phyloP scores from a whole-genome alignment of 2,797 vertebrate species.

The Pipistrellus pygmaeus region DNA sequence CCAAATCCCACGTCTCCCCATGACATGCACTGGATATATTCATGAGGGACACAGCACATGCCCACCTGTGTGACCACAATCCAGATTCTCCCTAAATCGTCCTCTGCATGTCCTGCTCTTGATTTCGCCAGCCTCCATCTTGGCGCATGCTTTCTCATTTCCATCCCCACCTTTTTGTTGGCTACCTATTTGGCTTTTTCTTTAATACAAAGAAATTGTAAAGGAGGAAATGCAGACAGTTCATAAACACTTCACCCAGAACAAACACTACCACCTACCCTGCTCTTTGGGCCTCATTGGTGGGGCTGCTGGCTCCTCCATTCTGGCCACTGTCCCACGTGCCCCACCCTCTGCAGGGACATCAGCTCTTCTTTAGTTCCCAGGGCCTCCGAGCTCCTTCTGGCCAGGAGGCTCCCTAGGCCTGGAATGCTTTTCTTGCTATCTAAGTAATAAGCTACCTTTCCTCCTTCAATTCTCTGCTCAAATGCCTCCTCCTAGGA shows the following conservation, averaged over 20 bases:
- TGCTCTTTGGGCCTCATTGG: background rate
- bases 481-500: no score
- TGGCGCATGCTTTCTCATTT: background rate
- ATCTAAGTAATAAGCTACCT: background rate
- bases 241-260: background rate
- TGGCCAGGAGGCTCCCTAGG: background rate
- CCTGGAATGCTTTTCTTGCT: background rate
- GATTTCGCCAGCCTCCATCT: fast-evolving
- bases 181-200: background rate
- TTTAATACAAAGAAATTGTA: background rate
- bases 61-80: fast-evolving
- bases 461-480: background rate
- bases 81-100: fast-evolving
- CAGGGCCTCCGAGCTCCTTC: background rate
- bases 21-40: fast-evolving
- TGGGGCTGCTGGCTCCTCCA: background rate
- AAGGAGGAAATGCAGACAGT: background rate
- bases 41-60: fast-evolving
- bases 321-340: background rate
- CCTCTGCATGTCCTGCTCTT: fast-evolving
- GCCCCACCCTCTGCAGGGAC: background rate
- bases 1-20: fast-evolving
- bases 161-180: background rate
- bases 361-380: background rate
- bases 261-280: background rate